A percentile compares a stretch with the other conserved stretches of the same genome.
These are phyloP conservation scores for Aromia moschata DNA, from an alignment of 2,888 invertebrate genomes.

Conservation along the genomic window DNA sequence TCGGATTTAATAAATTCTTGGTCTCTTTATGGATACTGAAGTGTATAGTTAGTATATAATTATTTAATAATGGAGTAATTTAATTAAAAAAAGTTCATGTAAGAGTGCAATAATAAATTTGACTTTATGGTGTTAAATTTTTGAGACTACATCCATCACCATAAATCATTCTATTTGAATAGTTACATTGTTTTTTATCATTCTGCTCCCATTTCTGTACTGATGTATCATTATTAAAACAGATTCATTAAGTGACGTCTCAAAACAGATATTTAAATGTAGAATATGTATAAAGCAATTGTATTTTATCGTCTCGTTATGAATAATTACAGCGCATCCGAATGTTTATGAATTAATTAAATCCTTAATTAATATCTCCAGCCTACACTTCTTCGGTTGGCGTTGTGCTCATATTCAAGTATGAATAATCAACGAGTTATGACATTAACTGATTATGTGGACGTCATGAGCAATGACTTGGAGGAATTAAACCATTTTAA, in stretches of 20 bases:
- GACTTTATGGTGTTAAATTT: too few species aligned
- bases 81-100: too few species aligned
- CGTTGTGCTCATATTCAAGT: not conserved
- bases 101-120: too few species aligned
- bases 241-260: not conserved
- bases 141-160: too few species aligned
- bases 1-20: too few species aligned
- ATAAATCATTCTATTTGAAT: not conserved
- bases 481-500: too few species aligned
- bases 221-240: not conserved
- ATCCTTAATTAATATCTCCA: not conserved
- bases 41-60: too few species aligned
- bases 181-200: not conserved
- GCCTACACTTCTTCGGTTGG: not conserved
- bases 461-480: not conserved
- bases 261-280: not conserved
- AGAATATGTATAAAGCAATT: not conserved
- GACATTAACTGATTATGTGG: not conserved
- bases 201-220: not conserved
- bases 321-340: conserved; percentile 2
- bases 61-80: too few species aligned
- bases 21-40: too few species aligned
- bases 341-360: conserved; percentile 5
- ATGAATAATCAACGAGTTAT: too few species aligned
- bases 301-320: not conserved